Evolutionary conservation across 2,888 invertebrate genomes (phyloP), one percentile per base, ranked within the genome.

Genomic region (Xestia xanthographa): DNA sequence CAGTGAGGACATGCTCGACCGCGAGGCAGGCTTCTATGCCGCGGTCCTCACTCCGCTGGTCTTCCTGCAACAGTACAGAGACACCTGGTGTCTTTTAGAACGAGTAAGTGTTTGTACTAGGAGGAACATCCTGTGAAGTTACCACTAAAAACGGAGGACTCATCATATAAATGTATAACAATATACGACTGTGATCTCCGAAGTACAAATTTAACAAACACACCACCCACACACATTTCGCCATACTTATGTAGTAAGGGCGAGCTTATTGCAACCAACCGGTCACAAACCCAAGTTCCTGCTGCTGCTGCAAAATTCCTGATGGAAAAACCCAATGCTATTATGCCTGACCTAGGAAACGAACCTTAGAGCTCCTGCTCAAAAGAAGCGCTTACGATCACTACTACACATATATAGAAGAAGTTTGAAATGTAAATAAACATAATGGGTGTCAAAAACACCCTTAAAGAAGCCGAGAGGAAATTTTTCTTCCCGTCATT

Each of bases 71-170:
- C 94, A 94, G 85, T 93, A 95, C 63, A 88, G 92, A 14, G 95
- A 95, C 56, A 92, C 92, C 17, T 96, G 96, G 96, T 96, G 96
- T 77, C 89, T 96, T 20, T 77, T 96, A 62, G 95, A 96, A 74
- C 89, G 95, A 88, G 96, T 96, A 80, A 90, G 87, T 70, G 5
- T 26, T 65, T 72, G 11, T 12, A 22, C 0, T 8, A 45, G 8
- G 17, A 29, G 17, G 5, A 26, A 9, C 5, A 20, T 63, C n/a
- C 1, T 34, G 12, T 58, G 22, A n/a, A 29, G 20, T 14, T 73
- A 9, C 9, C 4, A 41, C 45, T 45, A 12, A 67, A 20, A 68
- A 68, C 1, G 34, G 2, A 9, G 17, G 34, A 11, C 6, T 3
- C 14, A 12, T 53, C n/a, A 22, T 53, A n/a, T 12, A 22, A 8